A percentile compares a stretch with the other conserved stretches of the same genome.
These are phyloP conservation scores for Lamprotornis superbus DNA, from an alignment of 2,113 vertebrate species.

Conservation along the genomic window DNA sequence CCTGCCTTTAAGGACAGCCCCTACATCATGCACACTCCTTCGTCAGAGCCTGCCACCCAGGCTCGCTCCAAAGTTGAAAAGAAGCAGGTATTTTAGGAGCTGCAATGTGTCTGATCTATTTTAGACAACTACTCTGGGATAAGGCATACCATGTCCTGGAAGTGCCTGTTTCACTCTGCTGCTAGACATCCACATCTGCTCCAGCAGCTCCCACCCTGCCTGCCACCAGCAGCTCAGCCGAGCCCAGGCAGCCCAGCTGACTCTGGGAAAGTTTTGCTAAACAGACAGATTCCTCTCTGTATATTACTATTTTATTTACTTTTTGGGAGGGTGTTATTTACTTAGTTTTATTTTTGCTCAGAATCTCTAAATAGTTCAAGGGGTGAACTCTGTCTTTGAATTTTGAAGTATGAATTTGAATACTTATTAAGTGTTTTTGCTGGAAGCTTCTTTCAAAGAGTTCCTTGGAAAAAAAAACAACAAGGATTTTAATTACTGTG, in stretches of 20 bases:
- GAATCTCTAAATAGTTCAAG: neutral
- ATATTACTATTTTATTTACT: neutral
- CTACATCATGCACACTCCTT: neutral
- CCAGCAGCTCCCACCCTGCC: neutral
- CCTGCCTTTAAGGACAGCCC: neutral
- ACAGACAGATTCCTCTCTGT: neutral
- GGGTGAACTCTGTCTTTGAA: neutral
- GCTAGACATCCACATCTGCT: neutral
- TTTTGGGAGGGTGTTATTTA: neutral
- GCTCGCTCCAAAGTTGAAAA: neutral
- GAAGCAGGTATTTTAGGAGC: neutral
- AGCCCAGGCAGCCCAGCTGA: neutral
- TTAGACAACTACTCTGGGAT: neutral
- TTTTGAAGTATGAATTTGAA: neutral
- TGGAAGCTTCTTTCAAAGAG: neutral
- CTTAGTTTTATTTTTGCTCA: neutral
- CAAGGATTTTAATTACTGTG: neutral
- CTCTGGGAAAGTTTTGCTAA: neutral
- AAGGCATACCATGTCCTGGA: neutral
- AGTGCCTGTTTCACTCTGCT: accelerated
- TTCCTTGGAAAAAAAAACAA: neutral
- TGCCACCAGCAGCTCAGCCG: neutral
- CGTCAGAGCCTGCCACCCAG: neutral
- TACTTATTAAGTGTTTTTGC: neutral
- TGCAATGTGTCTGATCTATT: neutral